These are phyloP conservation scores for Microchrysa polita DNA, from an alignment of 2,888 invertebrate genomes.

Conservation along the genomic window DNA sequence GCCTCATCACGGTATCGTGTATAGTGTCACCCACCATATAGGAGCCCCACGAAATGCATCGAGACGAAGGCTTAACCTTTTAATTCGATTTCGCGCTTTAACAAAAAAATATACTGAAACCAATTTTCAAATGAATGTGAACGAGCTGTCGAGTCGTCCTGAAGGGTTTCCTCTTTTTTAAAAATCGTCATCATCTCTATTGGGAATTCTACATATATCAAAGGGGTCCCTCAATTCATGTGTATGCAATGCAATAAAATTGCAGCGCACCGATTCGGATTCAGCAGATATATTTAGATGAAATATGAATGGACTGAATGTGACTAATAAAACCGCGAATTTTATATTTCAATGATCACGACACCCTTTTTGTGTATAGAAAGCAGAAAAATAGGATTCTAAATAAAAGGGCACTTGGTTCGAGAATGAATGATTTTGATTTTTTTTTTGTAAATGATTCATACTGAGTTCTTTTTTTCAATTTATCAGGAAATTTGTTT, in stretches of 20 bases:
- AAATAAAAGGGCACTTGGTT: not conserved
- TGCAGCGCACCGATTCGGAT: too few species aligned
- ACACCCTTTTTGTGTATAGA: not conserved
- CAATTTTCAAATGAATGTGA: slow-evolving; percentile 4
- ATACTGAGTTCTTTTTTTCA: not conserved
- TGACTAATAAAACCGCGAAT: slow-evolving; percentile 11
- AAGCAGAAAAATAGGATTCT: not conserved
- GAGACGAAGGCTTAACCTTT: not conserved
- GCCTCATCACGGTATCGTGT: too few species aligned
- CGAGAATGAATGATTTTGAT: not conserved
- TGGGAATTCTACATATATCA: too few species aligned
- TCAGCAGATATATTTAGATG: too few species aligned
- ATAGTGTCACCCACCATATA: too few species aligned
- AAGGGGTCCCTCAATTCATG: too few species aligned
- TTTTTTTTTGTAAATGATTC: not conserved
- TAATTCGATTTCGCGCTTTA: not conserved
- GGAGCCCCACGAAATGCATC: not conserved
- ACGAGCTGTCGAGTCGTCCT: too few species aligned
- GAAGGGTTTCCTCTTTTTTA: too few species aligned
- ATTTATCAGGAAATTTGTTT: not conserved
- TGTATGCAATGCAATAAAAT: too few species aligned
- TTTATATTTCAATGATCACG: not conserved
- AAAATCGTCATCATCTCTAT: too few species aligned
- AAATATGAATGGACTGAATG: not conserved
- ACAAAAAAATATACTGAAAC: not conserved